Evolutionary conservation across 2,797 vertebrate genomes (phyloP).

Genomic region (Cyprinodon diabolis): DNA sequence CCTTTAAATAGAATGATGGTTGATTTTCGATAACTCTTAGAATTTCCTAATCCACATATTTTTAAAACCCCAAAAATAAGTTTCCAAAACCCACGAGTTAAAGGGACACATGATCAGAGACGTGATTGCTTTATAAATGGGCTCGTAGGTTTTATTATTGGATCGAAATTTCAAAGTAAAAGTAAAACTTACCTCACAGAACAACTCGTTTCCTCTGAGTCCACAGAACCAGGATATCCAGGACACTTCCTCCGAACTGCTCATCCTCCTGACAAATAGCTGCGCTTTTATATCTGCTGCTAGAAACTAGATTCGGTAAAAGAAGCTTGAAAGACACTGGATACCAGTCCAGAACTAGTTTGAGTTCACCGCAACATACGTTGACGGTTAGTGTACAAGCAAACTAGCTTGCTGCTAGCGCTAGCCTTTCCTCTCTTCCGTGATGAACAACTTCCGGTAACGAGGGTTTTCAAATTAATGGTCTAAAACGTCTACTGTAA

Average conservation of each 20-base stretch:
- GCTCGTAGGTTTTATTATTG: neutral
- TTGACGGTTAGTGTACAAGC: slow-evolving; percentile 29
- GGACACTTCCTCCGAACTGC: slow-evolving; percentile 94
- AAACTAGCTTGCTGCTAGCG: slow-evolving; percentile 34
- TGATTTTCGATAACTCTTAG: neutral
- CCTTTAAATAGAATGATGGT: too few relatives aligned
- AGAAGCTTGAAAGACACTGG: neutral
- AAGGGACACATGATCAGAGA: neutral
- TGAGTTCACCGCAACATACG: slow-evolving; percentile 2
- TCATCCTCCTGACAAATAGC: slow-evolving; percentile 80
- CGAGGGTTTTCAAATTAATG: slow-evolving; percentile 51
- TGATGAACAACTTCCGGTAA: slow-evolving; percentile 41
- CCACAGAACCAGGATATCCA: slow-evolving; percentile 98
- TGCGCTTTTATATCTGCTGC: slow-evolving; percentile 3
- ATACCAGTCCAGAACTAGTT: neutral
- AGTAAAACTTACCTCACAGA: slow-evolving; percentile 86
- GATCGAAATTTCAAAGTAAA: neutral
- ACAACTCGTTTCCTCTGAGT: slow-evolving; percentile 92
- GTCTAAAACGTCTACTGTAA: neutral
- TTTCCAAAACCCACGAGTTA: too few relatives aligned
- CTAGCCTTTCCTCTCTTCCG: slow-evolving; percentile 14
- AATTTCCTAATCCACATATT: too few relatives aligned
- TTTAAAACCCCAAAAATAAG: too few relatives aligned
- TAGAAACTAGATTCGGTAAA: neutral
- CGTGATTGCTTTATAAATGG: neutral